Conservation (phyloP, 2,888 invertebrate genomes). For the Tineola bisselliella region DNA sequence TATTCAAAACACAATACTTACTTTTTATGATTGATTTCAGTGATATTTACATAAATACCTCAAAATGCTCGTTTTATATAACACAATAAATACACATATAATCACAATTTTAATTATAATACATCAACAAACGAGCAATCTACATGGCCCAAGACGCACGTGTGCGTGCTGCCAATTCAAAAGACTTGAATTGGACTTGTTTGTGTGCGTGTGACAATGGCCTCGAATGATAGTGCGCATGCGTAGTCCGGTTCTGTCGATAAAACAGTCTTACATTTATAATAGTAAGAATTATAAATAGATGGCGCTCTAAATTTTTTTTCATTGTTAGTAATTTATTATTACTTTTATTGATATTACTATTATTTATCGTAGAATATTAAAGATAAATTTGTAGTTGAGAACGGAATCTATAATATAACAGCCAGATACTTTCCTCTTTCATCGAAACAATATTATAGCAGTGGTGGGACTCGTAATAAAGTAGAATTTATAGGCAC, state of each 20-base stretch:
- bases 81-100: background rate
- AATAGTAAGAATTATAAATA: conserved; percentile 18
- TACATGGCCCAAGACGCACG: conserved; percentile 19
- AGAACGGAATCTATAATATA: too few species aligned
- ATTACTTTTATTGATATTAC: too few species aligned
- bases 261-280: conserved; percentile 29
- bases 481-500: conserved; percentile 38
- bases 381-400: too few species aligned
- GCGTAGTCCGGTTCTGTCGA: conserved; percentile 35
- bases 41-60: background rate
- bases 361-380: too few species aligned
- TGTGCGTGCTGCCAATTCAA: conserved; percentile 32
- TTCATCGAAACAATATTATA: conserved; percentile 7
- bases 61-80: background rate
- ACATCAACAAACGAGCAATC: background rate
- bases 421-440: background rate
- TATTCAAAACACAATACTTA: background rate
- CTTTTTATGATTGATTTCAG: background rate
- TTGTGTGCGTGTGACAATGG: conserved; percentile 41
- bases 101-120: background rate
- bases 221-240: conserved; percentile 47
- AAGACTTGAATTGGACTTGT: conserved; percentile 15
- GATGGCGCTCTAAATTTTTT: conserved; percentile 30
- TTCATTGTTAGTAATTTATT: background rate
- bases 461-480: conserved; percentile 19